Evolutionary conservation across 1,140 invertebrate genomes (phyloP).

Genomic region (Lordiphosa clarofinis): DNA sequence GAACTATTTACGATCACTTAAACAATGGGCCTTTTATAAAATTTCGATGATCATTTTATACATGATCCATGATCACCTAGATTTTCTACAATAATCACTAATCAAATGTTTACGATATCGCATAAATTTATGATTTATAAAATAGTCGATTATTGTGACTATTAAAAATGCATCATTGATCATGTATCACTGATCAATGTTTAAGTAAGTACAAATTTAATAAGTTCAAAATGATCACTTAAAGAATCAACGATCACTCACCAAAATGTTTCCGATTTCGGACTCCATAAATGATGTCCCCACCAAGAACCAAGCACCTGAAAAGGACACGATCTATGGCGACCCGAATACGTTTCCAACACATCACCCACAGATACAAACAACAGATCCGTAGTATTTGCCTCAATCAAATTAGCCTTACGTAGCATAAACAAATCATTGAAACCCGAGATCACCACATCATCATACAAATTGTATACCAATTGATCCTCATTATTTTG

Average conservation of each 20-base stretch:
- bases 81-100: too few relatives aligned
- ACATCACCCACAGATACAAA: conserved; percentile 43
- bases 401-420: conserved; percentile 47
- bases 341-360: conserved; percentile 24
- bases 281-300: conserved; percentile 16
- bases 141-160: too few relatives aligned
- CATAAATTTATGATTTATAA: too few relatives aligned
- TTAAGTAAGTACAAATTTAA: too few relatives aligned
- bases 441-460: conserved; percentile 54
- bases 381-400: conserved; percentile 52
- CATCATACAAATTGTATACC: conserved; percentile 58
- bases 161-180: too few relatives aligned
- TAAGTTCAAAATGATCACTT: too few relatives aligned
- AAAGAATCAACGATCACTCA: conserved; percentile 8
- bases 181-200: too few relatives aligned
- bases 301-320: conserved; percentile 55
- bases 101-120: too few relatives aligned
- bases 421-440: conserved; percentile 61
- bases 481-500: conserved; percentile 38
- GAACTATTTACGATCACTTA: too few relatives aligned
- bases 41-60: too few relatives aligned
- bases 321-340: conserved; percentile 43
- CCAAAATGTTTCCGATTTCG: conserved; percentile 16
- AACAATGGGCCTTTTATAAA: too few relatives aligned
- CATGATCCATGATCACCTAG: too few relatives aligned